Evolutionary conservation across 1,140 invertebrate species (phyloP).

Genomic region (Cherax destructor): DNA sequence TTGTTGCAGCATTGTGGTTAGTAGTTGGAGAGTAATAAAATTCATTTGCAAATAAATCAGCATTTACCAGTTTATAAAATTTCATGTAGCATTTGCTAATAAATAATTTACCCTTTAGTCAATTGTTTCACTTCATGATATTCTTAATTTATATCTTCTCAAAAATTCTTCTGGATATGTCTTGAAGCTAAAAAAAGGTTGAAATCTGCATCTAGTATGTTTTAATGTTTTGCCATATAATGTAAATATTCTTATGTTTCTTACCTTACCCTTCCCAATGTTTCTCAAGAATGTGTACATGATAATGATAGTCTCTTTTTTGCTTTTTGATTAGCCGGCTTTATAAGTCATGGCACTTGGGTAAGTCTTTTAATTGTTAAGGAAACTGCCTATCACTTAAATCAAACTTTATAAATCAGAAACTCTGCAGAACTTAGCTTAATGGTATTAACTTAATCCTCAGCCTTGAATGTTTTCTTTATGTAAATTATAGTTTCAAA

Average conservation of each 20-base stretch:
- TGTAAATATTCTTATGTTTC: not conserved
- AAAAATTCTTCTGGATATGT: not conserved
- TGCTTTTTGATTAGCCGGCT: slow-evolving; percentile 51
- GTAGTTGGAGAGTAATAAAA: no score
- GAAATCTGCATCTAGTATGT: not conserved
- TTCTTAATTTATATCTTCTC: not conserved
- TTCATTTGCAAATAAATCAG: no score
- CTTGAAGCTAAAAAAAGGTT: not conserved
- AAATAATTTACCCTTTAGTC: no score
- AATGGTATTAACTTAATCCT: not conserved
- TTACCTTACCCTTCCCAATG: slow-evolving; percentile 3
- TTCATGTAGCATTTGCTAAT: no score
- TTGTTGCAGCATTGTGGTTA: no score
- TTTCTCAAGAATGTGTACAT: slow-evolving; percentile 9
- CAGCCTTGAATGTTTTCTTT: not conserved
- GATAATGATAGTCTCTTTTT: slow-evolving; percentile 37
- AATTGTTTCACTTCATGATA: not conserved
- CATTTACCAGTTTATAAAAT: no score
- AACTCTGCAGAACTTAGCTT: not conserved
- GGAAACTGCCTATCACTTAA: not conserved
- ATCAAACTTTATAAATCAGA: not conserved
- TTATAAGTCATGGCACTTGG: slow-evolving; percentile 61
- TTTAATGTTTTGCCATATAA: not conserved
- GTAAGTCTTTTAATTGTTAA: slow-evolving; percentile 21
- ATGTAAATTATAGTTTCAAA: not conserved